Base-by-base conservation (phyloP, 2,797 vertebrate genomes). In the Spinibarbus caldwelli region DNA sequence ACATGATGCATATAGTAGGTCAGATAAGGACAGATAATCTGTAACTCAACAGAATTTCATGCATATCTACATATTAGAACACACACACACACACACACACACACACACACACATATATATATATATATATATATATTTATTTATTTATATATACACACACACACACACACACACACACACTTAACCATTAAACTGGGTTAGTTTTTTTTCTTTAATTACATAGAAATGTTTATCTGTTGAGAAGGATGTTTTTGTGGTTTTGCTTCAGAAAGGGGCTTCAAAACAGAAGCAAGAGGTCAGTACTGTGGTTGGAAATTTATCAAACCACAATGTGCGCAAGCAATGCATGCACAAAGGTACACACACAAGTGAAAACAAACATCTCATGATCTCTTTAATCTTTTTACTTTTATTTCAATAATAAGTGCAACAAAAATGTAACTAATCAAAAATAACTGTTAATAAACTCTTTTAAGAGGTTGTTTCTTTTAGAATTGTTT, bases 221-320 rank as follows among this genome's bases (percentile, higher is more conserved):
- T 17, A 21, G 38, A 78, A 43, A 29, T 45, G 77, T 64, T 78
- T 64, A 57, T 78, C 17, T 45, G 57, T 79, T 64, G 59, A 43
- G 3, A 31, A 79, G 57, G 77, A 64, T 79, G 77, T 79, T 45
- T 45, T 64, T 57, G 68, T 82, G 66, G 67, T 76, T 83, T 75
- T 66, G 41, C 62, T 82, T 14, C 80, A 82, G 68, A 43, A 11
- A 59, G 43, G 71, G 52, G 41, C 59, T 45, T 76, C 52, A 83
- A 49, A 83, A 83, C 19, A 43, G 45, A 82, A 62, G 19, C 29
- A n/a, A 73, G 26, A 45, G 81, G 81, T 83, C 81, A 83, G 57
- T 64, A 31, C 8, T 75, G 71, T 76, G 81, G 81, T 23, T 83
- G 81, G 81, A 83, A 83, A 79, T 66, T 47, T 1, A 31, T 36